Evolutionary conservation across 2,888 invertebrate genomes (phyloP), one percentile per base, ranked within the genome.

Genomic region (Glyphotaelius pellucidus): DNA sequence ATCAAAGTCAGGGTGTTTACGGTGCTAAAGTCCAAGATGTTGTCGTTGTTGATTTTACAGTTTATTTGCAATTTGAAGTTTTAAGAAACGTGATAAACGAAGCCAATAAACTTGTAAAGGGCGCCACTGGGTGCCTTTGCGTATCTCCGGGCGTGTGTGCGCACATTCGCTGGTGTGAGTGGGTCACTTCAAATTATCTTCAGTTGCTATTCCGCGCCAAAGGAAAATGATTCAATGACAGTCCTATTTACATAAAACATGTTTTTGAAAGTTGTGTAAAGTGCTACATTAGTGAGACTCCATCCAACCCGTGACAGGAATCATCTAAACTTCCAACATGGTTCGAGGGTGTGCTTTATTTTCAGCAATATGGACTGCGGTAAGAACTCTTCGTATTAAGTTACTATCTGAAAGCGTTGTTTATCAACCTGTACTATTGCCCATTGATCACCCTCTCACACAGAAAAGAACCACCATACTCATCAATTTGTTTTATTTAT

Each of bases 261-360:
- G 81, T 83, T 83, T 83, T 32, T 31, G 32, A 83, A 83, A 83
- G 81, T 32, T 32, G 32, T 30, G 32, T 83, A 83, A 83, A 83
- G 81, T 83, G 81, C 19, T 31, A 83, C 30, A 19, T 83, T 3
- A 83, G 81, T 32, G 31, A 35, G 32, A 25, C 67, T 67, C 67
- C 67, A 25, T n/a, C 81, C 81, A 14, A 35, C 81, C 31, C 25
- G 81, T 32, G 32, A 30, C 81, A 83, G 31, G 32, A 83, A 35
- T 19, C 81, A 31, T 4, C 32, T 14, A 83, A 30, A 32, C 31
- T 15, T 32, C 32, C 15, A 32, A 67, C 67, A 83, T 31, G 81
- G 81, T 83, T 19, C 31, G 81, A 35, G 81, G 81, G 32, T 83
- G 32, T 31, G 81, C 81, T 12, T 32, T 83, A 14, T 83, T 83